A percentile compares a stretch with the other conserved stretches of the same genome.
Conservation (phyloP, 2,888 invertebrate genomes). For the Pandemis cinnamomeana region DNA sequence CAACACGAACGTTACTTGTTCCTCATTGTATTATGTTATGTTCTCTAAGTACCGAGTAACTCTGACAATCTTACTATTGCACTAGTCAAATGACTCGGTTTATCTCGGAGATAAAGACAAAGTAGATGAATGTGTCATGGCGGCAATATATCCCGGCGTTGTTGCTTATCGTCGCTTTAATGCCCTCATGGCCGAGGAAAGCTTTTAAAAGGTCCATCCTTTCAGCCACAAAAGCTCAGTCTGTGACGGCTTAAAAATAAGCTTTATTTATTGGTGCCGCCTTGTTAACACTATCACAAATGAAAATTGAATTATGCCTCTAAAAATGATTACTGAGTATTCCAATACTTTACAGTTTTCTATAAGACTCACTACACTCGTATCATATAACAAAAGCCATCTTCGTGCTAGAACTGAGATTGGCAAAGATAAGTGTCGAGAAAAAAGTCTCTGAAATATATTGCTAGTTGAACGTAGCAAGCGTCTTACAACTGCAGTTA, state of each 20-base stretch:
- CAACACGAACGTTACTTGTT: background rate
- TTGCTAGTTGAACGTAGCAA: background rate
- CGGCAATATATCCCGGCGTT: slow-evolving; percentile 68
- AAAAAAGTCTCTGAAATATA: background rate
- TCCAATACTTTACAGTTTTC: no score
- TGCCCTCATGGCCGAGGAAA: slow-evolving; percentile 68
- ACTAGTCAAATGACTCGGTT: slow-evolving; percentile 63
- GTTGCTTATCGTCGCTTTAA: slow-evolving; percentile 77
- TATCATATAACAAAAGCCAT: no score
- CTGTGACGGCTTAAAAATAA: slow-evolving; percentile 47
- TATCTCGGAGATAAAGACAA: slow-evolving; percentile 76
- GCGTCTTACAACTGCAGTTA: background rate
- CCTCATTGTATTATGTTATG: slow-evolving; percentile 24
- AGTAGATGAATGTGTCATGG: slow-evolving; percentile 77
- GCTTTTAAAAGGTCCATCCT: slow-evolving; percentile 78
- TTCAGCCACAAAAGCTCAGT: slow-evolving; percentile 64
- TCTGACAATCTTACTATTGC: slow-evolving; percentile 41
- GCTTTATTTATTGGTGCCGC: slow-evolving; percentile 41
- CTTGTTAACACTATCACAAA: slow-evolving; percentile 38
- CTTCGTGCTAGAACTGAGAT: no score
- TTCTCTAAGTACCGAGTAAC: slow-evolving; percentile 12
- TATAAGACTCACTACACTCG: no score
- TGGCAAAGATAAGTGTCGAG: no score
- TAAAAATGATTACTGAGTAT: no score
- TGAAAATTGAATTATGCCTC: slow-evolving; percentile 8